Base-by-base conservation (phyloP, 2,888 invertebrate species). In the Chrysotoxum bicinctum region DNA sequence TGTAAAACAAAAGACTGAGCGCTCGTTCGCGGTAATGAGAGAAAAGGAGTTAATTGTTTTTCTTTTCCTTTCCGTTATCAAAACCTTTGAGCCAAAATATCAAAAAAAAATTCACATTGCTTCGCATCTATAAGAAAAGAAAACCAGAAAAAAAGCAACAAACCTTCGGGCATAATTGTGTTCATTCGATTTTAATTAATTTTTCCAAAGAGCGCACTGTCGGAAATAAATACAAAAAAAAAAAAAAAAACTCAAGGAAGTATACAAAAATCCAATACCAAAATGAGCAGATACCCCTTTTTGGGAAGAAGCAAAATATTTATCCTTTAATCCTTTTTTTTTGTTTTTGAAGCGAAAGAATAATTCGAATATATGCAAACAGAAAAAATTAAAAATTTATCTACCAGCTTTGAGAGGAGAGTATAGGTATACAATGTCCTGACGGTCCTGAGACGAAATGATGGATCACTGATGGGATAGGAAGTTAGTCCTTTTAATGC, bases 131-230 rank as follows among this genome's bases (percentile, higher is more conserved):
- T 62, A 50, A 35, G 35, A 50, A 66, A 21, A 37, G 30, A 66
- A 50, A 16, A n/a, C n/a, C 35, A 32, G 37, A 54, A 12, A 50
- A 72, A 70, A 64, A 58, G 19, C 35, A 69, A 37, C 52, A 69
- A 81, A 75, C 79, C 74, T 45, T 40, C 58, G 58, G 50, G 79
- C 72, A 70, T 85, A 80, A 80, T 85, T 81, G 76, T 72, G 62
- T 68, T 76, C 76, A 76, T 85, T 85, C 72, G 76, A 85, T 85
- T 85, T 85, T 85, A 85, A 85, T 85, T 85, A 85, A 85, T 81
- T 85, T 84, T 80, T 80, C 56, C 56, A 73, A 52, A 76, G 72
- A 56, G 54, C 19, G 1, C 21, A 10, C 12, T 21, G 70, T 69
- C 62, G 50, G 21, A 45, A 19, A 75, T 23, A 48, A n/a, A 19